These are phyloP conservation scores for Drosophila suzukii DNA, from an alignment of 1,140 invertebrate species.

Conservation along the genomic window DNA sequence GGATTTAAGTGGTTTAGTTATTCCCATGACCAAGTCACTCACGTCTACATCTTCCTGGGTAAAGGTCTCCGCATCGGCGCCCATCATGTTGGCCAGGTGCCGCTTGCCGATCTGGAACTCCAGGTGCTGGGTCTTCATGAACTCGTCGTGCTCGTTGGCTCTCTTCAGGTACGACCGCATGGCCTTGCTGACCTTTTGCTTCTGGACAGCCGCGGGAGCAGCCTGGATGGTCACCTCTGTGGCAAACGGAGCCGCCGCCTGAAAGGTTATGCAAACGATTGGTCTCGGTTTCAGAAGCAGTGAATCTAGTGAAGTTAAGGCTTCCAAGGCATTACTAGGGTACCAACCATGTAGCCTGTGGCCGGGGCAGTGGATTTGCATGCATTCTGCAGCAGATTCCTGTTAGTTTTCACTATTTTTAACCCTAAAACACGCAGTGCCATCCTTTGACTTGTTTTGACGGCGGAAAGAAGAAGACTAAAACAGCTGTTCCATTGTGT, in stretches of 20 bases:
- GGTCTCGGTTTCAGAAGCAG: background rate
- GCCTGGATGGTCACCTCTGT: slow-evolving; percentile 77
- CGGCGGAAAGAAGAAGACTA: slow-evolving; percentile 27
- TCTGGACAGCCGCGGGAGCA: slow-evolving; percentile 80
- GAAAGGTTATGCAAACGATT: slow-evolving; percentile 73
- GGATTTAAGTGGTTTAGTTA: background rate
- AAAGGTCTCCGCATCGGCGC: slow-evolving; percentile 93
- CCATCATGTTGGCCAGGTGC: slow-evolving; percentile 99
- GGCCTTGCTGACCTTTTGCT: slow-evolving; percentile 91
- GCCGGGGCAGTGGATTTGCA: slow-evolving; percentile 27
- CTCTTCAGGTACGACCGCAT: slow-evolving; percentile 95
- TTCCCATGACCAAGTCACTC: slow-evolving; percentile 61
- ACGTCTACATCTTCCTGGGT: slow-evolving; percentile 95
- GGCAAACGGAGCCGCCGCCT: slow-evolving; percentile 46
- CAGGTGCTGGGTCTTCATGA: slow-evolving; percentile 92
- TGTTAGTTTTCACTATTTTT: slow-evolving; percentile 78
- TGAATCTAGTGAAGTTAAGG: background rate
- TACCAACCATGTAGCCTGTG: slow-evolving; percentile 34
- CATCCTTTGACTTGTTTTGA: slow-evolving; percentile 47
- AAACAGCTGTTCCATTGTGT: slow-evolving; percentile 41
- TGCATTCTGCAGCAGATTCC: slow-evolving; percentile 66
- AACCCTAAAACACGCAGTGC: slow-evolving; percentile 77
- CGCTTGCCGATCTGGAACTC: slow-evolving; percentile 96
- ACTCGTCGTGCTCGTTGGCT: slow-evolving; percentile 92
- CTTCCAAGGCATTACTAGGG: background rate